Evolutionary conservation across 2,113 vertebrate species (phyloP), one percentile per base, ranked within the genome.

Genomic region (Notothenia coriiceps): DNA sequence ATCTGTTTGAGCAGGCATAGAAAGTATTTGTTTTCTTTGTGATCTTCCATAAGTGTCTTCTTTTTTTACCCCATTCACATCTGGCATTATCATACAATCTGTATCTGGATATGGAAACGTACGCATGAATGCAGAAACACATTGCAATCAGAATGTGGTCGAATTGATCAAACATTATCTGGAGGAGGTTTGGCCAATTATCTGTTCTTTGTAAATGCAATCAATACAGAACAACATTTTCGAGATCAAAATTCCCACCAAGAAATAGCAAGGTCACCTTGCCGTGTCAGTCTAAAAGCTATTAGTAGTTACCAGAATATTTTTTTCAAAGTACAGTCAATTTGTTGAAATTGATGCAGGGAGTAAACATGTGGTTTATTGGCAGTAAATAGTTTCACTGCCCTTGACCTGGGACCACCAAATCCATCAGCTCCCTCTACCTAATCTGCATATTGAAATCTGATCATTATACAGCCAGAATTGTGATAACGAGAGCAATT

Each of bases 371-470:
- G 20, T 43, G 33, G n/a, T 15, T 44, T 10, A 56, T 20, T 50
- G 4, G 9, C 3, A 51, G 13, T 44, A 25, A 7, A 60, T 15
- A 50, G 25, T 77, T 83, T 84, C 15, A 59, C 55, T 85, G 47
- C 51, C 64, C 59, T 70, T 79, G 60, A 71, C 66, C 43, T 22
- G 55, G 3, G 59, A 70, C 33, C 63, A 68, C 17, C 5, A 70
- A 20, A 63, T 77, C 54, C 47, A 71, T 2, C 40, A 7, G 35
- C 25, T 65, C 11, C 1, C n/a, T 68, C 57, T 66, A 47, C 3
- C 17, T 56, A 46, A 67, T 83, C 15, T 80, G 56, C 44, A 74
- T 68, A 70, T 25, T 77, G 46, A 77, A 56, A 62, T 86, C 52
- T 11, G 12, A 70, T 65, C 51, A 33, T 78, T 64, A 47, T 54